Evolutionary conservation across 2,888 invertebrate species (phyloP), one percentile per base, ranked within the genome.

Genomic region (Adela reaumurella): DNA sequence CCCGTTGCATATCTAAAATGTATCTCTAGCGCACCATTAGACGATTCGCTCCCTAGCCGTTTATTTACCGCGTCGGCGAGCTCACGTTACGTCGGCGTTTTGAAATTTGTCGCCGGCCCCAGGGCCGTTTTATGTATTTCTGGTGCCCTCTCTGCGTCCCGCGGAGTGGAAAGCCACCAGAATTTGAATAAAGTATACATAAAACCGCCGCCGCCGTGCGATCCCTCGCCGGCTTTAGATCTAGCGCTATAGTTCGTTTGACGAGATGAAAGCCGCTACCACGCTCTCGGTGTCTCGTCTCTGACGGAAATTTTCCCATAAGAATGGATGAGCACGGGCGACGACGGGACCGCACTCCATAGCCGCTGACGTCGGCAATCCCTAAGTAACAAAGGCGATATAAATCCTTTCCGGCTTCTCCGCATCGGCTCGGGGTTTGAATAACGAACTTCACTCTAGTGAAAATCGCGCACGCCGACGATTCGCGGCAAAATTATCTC

Each of bases 11-110:
- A 69, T 68, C 69, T 68, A 62, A 63, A 67, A 70, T 67, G 69
- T 70, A 70, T 72, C 69, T 69, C 70, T 63, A 71, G 63, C 74
- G 63, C 64, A 57, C 73, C 73, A 73, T 74, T 74, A 71, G 68
- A 67, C 70, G 68, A 72, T 71, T 69, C 62, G 61, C 59, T 62
- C 61, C 60, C 62, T 64, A 62, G 61, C 60, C 44, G 35, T 35
- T 35, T 35, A 35, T 51, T 47, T 51, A 49, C 51, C 47, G 47
- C 43, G 56, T 53, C 59, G 35, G 14, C 35, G 35, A 35, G 14
- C 35, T 14, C 35, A 8, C 35, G 35, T 35, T 35, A 35, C 35
- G 63, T 59, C 62, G 63, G 61, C 65, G 64, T 62, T 63, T 65
- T 65, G 62, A 67, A 66, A 72, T 72, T 70, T 73, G 63, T 60